Base-by-base conservation (phyloP, 2,888 invertebrate genomes). In the Omphaloscelis lunosa region DNA sequence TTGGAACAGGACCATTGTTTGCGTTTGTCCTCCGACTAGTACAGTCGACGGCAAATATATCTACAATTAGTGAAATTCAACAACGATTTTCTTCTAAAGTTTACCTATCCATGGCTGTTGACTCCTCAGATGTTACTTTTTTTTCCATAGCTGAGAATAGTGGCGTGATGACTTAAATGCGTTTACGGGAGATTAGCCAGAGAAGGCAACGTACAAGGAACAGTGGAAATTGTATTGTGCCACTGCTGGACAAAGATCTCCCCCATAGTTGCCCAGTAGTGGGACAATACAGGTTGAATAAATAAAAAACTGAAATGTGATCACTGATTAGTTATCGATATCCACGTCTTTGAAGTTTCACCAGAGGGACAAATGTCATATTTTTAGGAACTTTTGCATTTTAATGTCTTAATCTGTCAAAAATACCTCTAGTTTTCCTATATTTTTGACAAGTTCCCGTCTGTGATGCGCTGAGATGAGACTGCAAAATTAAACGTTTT, bases 1-100 rank as follows among this genome's bases (percentile, higher is more conserved):
- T 80, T 80, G 61, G 51, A 72, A 62, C 61, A 53, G 72, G 72
- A 45, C 75, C 63, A 73, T 63, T 83, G 83, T 82, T 79, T 67
- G 69, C 39, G 34, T 70, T 58, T 39, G 63, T 72, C 48, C 59
- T 45, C 27, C 17, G 1, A 59, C 65, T 65, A 29, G 78, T 79
- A 79, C 78, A 79, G 59, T 45, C 53, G 27, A 17, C n/a, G 17
- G 34, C 45, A 48, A 8, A 48, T 15, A 11, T 51, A 75, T 34
- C 7, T 45, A 27, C 20, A n/a, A 29, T 69, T 41, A 9, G 3
- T 70, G 27, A 58, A 70, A 70, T 70, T 23, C 34, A 59, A 59
- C 20, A 29, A 41, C 23, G 11, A 20, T n/a, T 68, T 39, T 11
- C 11, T n/a, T 1, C n/a, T 34, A 53, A 51, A 53, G 67, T 53